Percentiles rank a stretch among this genome's conserved stretches.
Evolutionary conservation across 92 coral and sea anemone genomes (phyloP).

Genomic region (Porites rus): DNA sequence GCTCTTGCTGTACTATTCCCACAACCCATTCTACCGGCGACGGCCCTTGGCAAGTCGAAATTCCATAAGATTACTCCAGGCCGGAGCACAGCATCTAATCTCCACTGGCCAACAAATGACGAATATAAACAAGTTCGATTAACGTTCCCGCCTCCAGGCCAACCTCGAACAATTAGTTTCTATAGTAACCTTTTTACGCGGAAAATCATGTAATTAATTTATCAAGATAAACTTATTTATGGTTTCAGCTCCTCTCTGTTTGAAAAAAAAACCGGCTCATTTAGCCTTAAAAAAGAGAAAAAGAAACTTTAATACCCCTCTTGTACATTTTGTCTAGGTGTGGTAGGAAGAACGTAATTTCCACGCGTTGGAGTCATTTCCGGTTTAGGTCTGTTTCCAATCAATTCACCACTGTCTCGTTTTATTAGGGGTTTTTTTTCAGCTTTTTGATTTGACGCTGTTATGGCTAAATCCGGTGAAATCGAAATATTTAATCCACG

Average conservation of each 20-base stretch:
- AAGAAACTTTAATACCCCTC: too few species aligned
- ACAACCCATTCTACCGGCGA: constrained; percentile 75
- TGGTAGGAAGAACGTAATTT: constrained; percentile 1
- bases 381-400: not conserved
- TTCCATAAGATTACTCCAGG: not conserved
- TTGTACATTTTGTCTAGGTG: not conserved
- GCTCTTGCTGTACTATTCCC: constrained; percentile 66
- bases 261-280: not conserved
- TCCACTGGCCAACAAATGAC: constrained; percentile 28
- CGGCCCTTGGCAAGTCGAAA: constrained; percentile 4
- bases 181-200: constrained; percentile 35
- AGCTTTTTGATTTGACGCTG: too few species aligned
- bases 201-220: not conserved
- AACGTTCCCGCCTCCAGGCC: constrained; percentile 38
- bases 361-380: constrained; percentile 1
- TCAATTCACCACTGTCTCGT: not conserved
- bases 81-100: not conserved
- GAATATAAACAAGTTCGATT: constrained; percentile 23
- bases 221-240: not conserved
- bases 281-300: too few species aligned
- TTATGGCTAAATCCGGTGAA: too few species aligned
- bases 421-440: too few species aligned
- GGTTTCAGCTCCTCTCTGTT: not conserved
- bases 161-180: constrained; percentile 28
- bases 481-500: too few species aligned